Percentiles rank a stretch among this genome's conserved stretches.
These are phyloP conservation scores for Sandelia bainsii DNA, from an alignment of 2,797 vertebrate species.

Conservation along the genomic window DNA sequence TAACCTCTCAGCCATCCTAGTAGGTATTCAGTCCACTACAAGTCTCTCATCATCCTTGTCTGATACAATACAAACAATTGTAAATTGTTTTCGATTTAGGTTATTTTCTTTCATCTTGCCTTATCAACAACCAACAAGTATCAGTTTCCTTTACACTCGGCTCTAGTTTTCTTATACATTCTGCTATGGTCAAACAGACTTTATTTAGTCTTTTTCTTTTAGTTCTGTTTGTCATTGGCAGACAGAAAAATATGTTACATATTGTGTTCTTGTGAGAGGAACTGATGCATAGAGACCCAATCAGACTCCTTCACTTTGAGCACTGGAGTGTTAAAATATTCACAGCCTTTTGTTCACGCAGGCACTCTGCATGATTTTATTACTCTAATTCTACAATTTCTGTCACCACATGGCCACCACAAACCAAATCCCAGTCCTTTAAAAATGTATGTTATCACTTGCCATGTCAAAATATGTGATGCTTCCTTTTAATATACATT, in stretches of 20 bases:
- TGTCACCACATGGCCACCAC: constrained; percentile 1
- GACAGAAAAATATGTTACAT: not conserved
- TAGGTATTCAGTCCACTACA: no score
- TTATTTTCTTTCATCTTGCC: no score
- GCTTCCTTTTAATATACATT: constrained; percentile 52
- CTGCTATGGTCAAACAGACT: not conserved
- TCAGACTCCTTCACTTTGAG: not conserved
- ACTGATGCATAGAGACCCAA: constrained; percentile 15
- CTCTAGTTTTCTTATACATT: not conserved
- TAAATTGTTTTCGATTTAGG: not conserved
- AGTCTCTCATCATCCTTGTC: no score
- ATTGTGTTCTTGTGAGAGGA: not conserved
- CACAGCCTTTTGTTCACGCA: constrained; percentile 10
- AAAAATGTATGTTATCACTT: constrained; percentile 11
- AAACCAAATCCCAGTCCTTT: constrained; percentile 19
- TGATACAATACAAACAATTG: not conserved
- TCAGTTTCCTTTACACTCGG: not conserved
- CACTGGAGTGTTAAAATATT: constrained; percentile 9
- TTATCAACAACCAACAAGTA: not conserved
- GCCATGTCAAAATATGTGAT: constrained; percentile 27
- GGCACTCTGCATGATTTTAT: constrained; percentile 1
- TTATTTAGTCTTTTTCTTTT: not conserved
- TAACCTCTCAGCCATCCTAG: no score
- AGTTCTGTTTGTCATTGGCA: not conserved
- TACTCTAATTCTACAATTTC: not conserved